Conservation (phyloP, 2,797 vertebrate genomes). For the Cygnus olor region DNA sequence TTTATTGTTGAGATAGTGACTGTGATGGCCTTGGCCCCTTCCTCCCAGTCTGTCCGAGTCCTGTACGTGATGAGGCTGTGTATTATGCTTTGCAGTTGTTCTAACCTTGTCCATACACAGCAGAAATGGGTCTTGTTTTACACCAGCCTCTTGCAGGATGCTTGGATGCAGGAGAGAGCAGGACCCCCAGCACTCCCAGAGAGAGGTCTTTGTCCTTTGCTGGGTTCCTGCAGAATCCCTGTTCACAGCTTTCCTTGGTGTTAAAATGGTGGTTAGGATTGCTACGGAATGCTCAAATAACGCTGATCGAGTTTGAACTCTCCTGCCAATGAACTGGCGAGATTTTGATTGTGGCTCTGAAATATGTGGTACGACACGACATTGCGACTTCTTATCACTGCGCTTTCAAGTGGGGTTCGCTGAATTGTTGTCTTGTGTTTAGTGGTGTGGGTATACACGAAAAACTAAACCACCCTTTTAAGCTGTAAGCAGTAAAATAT, state of each 20-base stretch:
- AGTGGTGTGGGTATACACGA: rapidly evolving
- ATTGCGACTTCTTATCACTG: neutral
- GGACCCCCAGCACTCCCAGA: neutral
- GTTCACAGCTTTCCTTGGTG: neutral
- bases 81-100: neutral
- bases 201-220: neutral
- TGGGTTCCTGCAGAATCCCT: neutral
- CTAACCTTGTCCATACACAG: neutral
- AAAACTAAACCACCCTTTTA: neutral
- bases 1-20: neutral
- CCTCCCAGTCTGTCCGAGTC: neutral
- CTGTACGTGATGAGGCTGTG: neutral
- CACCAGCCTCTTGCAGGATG: neutral
- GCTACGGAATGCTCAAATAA: neutral
- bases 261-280: neutral
- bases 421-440: neutral
- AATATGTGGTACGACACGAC: rapidly evolving
- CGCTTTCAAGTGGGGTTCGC: neutral
- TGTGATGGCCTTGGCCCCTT: neutral
- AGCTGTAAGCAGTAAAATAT: slow-evolving; percentile 5
- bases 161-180: neutral
- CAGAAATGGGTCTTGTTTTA: neutral
- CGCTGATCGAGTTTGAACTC: neutral
- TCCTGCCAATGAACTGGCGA: neutral
- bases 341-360: neutral